These are phyloP conservation scores for Synergus japonicus DNA, from an alignment of 2,888 invertebrate genomes.

Conservation along the genomic window DNA sequence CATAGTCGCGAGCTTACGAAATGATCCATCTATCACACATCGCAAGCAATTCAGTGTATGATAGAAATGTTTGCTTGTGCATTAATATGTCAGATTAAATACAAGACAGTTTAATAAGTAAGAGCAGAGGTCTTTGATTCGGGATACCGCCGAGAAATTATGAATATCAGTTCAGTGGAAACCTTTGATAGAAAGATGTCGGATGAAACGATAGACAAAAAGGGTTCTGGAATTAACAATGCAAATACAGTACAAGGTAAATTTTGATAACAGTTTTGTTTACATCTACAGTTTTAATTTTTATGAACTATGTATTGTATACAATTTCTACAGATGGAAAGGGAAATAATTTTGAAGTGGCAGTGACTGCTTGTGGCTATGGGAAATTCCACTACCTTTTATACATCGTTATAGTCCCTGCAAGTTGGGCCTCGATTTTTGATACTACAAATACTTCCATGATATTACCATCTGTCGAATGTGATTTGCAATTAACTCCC, in stretches of 20 bases:
- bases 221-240: background rate
- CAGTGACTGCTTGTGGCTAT: constrained; percentile 83
- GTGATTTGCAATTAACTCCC: constrained; percentile 84
- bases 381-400: constrained; percentile 84
- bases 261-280: background rate
- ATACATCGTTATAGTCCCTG: constrained; percentile 81
- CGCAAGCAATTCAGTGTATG: constrained; percentile 13
- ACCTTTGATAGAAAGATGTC: constrained; percentile 33
- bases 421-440: constrained; percentile 83
- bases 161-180: constrained; percentile 33
- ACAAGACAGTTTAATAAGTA: constrained; percentile 28
- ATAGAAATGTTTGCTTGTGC: constrained; percentile 29
- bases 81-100: constrained; percentile 11
- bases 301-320: background rate
- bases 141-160: constrained; percentile 10
- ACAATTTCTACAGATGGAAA: constrained; percentile 41
- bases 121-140: constrained; percentile 29
- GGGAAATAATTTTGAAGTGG: constrained; percentile 84
- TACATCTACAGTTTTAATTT: background rate
- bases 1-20: constrained; percentile 3
- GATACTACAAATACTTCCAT: constrained; percentile 86
- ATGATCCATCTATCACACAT: constrained; percentile 16
- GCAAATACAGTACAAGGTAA: constrained; percentile 3
- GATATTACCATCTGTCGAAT: constrained; percentile 82
- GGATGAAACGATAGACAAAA: constrained; percentile 1